phyloP scores from a whole-genome alignment of 1,140 invertebrate genomes.

The Homarus americanus region DNA sequence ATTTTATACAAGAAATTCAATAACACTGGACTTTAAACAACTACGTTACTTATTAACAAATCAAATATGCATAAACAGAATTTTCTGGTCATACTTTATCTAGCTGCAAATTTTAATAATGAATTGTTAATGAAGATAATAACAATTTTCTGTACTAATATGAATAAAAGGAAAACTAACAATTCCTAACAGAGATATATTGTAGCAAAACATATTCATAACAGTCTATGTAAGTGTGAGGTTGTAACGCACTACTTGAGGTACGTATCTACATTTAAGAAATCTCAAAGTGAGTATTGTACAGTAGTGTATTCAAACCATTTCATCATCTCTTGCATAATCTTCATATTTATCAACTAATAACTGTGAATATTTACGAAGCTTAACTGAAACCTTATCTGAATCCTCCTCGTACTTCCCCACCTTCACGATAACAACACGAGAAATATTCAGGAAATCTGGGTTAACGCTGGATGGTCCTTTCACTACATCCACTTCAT shows the following conservation, averaged over 20 bases:
- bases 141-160: too few species aligned
- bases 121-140: too few species aligned
- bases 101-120: too few species aligned
- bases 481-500: slow-evolving; percentile 44
- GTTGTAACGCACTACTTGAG: neutral
- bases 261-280: neutral
- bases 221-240: too few species aligned
- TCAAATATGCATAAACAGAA: too few species aligned
- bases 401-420: slow-evolving; percentile 17
- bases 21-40: too few species aligned
- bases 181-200: too few species aligned
- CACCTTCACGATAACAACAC: slow-evolving; percentile 23
- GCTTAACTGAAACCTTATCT: slow-evolving; percentile 29
- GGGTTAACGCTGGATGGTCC: neutral
- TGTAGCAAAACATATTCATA: too few species aligned
- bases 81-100: too few species aligned
- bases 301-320: neutral
- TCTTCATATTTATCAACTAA: slow-evolving; percentile 15
- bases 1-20: too few species aligned
- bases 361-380: slow-evolving; percentile 32
- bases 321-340: neutral
- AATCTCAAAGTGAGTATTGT: neutral
- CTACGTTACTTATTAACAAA: too few species aligned
- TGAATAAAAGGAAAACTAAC: too few species aligned
- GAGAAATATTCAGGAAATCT: slow-evolving; percentile 25